A percentile compares a stretch with the other conserved stretches of the same genome.
phyloP scores from a whole-genome alignment of 1,140 invertebrate genomes.

The Caenorhabditis elegans region DNA sequence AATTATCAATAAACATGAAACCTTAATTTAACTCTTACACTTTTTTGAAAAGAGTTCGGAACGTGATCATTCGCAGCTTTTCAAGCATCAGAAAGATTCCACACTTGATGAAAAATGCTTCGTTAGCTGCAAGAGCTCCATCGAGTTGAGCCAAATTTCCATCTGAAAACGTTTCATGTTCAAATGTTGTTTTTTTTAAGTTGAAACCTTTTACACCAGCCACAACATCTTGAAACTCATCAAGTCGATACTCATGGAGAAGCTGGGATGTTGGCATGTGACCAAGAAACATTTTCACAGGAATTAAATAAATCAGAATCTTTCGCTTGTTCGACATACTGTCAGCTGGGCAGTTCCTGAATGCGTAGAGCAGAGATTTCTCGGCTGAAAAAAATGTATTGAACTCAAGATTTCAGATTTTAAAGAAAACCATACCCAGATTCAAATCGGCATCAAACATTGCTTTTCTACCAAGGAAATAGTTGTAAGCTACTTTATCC shows the following conservation, averaged over 20 bases:
- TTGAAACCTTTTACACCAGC: conserved; percentile 75
- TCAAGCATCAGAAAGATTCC: conserved; percentile 97
- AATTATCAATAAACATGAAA: not conserved
- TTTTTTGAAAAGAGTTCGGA: conserved; percentile 87
- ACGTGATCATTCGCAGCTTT: conserved; percentile 89
- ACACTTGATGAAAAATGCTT: conserved; percentile 87
- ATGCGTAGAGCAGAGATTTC: conserved; percentile 80
- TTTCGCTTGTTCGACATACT: conserved; percentile 85
- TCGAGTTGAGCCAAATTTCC: conserved; percentile 86
- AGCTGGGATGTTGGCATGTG: conserved; percentile 80
- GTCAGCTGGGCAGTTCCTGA: conserved; percentile 82
- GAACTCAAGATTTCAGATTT: not conserved
- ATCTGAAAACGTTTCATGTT: conserved; percentile 68
- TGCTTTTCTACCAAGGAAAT: conserved; percentile 90
- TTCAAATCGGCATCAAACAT: conserved; percentile 97
- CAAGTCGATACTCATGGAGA: conserved; percentile 83
- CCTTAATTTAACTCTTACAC: not conserved
- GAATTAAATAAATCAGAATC: conserved; percentile 93
- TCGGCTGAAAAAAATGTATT: not conserved
- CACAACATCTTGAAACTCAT: conserved; percentile 81
- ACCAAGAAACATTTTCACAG: conserved; percentile 92
- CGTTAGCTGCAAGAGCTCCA: conserved; percentile 80
- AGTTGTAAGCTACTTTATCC: conserved; percentile 85
- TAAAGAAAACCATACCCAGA: conserved; percentile 70
- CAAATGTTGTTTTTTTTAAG: not conserved